Conservation (phyloP, 1,140 invertebrate species). For the Drosophila mojavensis region DNA sequence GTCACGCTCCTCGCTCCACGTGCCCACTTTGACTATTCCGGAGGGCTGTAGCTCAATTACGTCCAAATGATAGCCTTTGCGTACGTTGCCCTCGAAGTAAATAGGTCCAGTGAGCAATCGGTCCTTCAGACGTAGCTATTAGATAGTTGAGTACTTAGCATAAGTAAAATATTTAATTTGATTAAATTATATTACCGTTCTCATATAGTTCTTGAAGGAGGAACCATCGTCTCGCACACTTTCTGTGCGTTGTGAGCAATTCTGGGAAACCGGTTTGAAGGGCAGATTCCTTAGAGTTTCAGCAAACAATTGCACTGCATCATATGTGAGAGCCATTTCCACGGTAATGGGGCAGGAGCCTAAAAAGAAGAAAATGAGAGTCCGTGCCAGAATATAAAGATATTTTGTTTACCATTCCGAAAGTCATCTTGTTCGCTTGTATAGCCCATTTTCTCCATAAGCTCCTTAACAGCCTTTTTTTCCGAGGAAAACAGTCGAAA, state of each 20-base stretch:
- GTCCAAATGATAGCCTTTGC: conserved; percentile 92
- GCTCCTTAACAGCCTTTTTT: conserved; percentile 60
- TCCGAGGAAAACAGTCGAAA: conserved; percentile 89
- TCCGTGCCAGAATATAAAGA: neutral
- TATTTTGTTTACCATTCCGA: conserved; percentile 58
- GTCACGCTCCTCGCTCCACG: conserved; percentile 87
- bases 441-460: conserved; percentile 70
- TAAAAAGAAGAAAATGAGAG: conserved; percentile 9
- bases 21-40: conserved; percentile 89
- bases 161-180: neutral
- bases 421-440: conserved; percentile 85
- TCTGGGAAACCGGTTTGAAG: conserved; percentile 67
- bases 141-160: neutral
- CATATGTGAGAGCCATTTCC: conserved; percentile 91
- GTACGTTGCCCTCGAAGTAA: conserved; percentile 93
- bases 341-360: conserved; percentile 85
- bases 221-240: conserved; percentile 86
- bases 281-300: conserved; percentile 74
- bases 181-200: conserved; percentile 57
- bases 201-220: conserved; percentile 93
- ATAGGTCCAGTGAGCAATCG: conserved; percentile 90
- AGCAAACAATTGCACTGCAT: conserved; percentile 91
- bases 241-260: conserved; percentile 86
- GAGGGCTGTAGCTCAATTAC: conserved; percentile 90
- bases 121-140: conserved; percentile 61